Percentiles rank a stretch among this genome's conserved stretches.
Evolutionary conservation across 2,888 invertebrate species (phyloP).

Genomic region (Dolichomitus sp.): DNA sequence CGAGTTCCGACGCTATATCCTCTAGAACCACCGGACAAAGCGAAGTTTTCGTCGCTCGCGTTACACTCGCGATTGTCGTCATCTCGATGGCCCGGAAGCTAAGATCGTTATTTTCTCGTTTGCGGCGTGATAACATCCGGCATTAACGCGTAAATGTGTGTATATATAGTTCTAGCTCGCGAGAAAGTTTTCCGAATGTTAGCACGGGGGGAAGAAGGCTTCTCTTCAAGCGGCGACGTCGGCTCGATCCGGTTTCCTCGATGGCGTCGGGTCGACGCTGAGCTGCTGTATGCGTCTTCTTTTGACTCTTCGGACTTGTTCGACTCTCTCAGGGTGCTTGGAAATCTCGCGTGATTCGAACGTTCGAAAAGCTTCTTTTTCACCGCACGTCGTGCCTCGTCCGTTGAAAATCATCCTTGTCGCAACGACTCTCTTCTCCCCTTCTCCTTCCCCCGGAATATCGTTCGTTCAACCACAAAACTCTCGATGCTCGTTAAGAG

Average conservation of each 20-base stretch:
- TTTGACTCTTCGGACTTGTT: constrained; percentile 61
- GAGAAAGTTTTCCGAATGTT: constrained; percentile 28
- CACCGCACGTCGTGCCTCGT: constrained; percentile 31
- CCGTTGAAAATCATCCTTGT: constrained; percentile 4
- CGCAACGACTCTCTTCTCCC: constrained; percentile 9
- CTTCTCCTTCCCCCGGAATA: background rate
- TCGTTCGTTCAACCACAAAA: constrained; percentile 9
- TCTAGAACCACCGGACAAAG: constrained; percentile 65
- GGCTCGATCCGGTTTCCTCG: constrained; percentile 66
- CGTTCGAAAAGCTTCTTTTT: constrained; percentile 50
- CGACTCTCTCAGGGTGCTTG: constrained; percentile 44
- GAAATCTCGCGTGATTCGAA: constrained; percentile 63
- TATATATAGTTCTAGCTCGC: background rate
- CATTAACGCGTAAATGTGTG: background rate
- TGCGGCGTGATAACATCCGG: constrained; percentile 53
- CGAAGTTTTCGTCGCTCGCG: constrained; percentile 19
- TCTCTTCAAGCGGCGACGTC: constrained; percentile 10
- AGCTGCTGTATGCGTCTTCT: constrained; percentile 57
- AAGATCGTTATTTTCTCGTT: constrained; percentile 29
- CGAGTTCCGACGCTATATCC: constrained; percentile 54
- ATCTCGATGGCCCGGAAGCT: background rate
- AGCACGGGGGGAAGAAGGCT: background rate
- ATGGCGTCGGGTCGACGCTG: constrained; percentile 72
- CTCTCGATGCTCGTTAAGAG: background rate
- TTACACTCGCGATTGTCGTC: background rate